A percentile compares a stretch with the other conserved stretches of the same genome.
Evolutionary conservation across 2,888 invertebrate species (phyloP).

Genomic region (Chromoteleia sp.): DNA sequence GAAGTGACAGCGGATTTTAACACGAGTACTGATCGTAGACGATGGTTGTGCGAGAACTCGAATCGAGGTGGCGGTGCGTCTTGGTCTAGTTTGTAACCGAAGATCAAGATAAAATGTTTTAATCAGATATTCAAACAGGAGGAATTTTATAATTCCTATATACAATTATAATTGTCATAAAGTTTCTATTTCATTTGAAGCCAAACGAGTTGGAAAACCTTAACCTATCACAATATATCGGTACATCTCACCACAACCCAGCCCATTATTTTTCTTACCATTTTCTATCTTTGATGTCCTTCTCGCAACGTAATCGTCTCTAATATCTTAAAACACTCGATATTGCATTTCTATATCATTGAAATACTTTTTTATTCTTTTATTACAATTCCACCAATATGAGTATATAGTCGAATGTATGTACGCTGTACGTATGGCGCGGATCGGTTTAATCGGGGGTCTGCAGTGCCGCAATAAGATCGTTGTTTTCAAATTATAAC

Average conservation of each 20-base stretch:
- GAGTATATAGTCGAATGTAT: background rate
- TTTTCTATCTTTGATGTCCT: constrained; percentile 2
- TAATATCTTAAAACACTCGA: constrained; percentile 25
- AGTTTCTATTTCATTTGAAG: constrained; percentile 14
- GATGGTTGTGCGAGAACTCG: background rate
- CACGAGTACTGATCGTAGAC: constrained; percentile 10
- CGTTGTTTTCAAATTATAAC: constrained; percentile 50
- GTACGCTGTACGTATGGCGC: background rate
- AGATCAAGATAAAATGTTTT: background rate
- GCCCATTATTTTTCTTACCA: background rate
- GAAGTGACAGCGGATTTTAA: constrained; percentile 32
- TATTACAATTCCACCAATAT: constrained; percentile 3
- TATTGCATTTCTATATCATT: background rate
- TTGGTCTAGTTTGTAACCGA: constrained; percentile 24
- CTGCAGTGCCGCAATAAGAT: constrained; percentile 36
- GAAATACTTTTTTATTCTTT: constrained; percentile 1
- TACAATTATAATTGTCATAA: too few species aligned
- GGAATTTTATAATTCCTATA: too few species aligned
- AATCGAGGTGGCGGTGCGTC: background rate
- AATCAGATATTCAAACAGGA: background rate
- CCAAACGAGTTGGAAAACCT: constrained; percentile 21
- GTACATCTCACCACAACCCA: background rate
- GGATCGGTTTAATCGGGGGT: constrained; percentile 35
- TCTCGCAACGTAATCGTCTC: constrained; percentile 8
- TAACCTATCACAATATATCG: constrained; percentile 23